Percentiles rank a stretch among this genome's conserved stretches.
Conservation (phyloP, 2,888 invertebrate species). For the Sinhomidia bicolor region DNA sequence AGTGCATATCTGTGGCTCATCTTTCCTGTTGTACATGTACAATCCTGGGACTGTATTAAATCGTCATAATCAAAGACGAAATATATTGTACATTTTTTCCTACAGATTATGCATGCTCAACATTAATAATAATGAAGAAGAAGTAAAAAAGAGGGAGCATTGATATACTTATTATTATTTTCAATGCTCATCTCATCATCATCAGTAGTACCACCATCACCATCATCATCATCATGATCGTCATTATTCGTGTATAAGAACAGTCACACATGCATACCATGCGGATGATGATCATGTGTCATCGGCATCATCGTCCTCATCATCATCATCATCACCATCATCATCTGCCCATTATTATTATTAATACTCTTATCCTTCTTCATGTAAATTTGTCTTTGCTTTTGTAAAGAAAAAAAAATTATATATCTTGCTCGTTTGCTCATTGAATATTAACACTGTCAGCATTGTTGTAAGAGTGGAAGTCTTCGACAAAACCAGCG, state of each 20-base stretch:
- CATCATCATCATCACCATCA: neutral
- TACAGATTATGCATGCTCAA: slow-evolving; percentile 27
- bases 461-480: neutral
- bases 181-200: slow-evolving; percentile 37
- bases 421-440: neutral
- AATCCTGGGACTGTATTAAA: neutral
- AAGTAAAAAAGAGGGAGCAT: slow-evolving; percentile 26
- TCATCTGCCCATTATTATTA: slow-evolving; percentile 3
- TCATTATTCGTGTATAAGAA: neutral
- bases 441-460: neutral
- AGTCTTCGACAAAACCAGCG: neutral
- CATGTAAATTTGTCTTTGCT: neutral
- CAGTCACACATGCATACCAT: neutral
- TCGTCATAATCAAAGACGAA: neutral
- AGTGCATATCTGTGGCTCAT: neutral
- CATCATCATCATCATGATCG: slow-evolving; percentile 13
- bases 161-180: slow-evolving; percentile 43
- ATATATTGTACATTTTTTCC: slow-evolving; percentile 10
- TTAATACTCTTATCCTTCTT: slow-evolving; percentile 1
- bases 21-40: neutral
- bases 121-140: slow-evolving; percentile 13
- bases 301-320: slow-evolving; percentile 4
- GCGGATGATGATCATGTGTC: slow-evolving; percentile 33
- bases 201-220: too few relatives aligned
- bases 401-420: neutral